Conservation (phyloP, 2,113 vertebrate species). For the Pelecanus crispus region DNA sequence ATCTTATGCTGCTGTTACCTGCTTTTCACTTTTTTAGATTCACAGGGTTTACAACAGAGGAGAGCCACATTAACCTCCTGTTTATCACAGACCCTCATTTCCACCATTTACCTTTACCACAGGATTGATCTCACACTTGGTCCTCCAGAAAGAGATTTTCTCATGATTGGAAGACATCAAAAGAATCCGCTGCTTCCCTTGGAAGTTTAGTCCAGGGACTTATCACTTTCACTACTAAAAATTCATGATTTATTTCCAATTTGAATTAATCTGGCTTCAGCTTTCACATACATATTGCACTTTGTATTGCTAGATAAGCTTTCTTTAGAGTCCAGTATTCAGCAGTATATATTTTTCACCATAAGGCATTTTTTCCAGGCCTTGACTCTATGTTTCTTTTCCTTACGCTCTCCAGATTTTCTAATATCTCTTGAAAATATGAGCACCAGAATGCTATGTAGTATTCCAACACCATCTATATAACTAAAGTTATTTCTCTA, state of each 20-base stretch:
- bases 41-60: background rate
- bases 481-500: background rate
- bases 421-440: background rate
- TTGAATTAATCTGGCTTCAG: background rate
- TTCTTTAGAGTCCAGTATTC: background rate
- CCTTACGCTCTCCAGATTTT: background rate
- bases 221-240: background rate
- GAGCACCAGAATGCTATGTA: background rate
- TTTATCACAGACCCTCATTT: background rate
- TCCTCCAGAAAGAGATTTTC: background rate
- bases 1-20: background rate
- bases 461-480: background rate
- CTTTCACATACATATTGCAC: background rate
- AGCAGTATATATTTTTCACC: background rate
- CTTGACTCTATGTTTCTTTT: background rate
- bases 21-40: background rate
- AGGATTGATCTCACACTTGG: accelerated
- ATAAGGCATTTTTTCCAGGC: background rate
- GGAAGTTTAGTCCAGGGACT: background rate
- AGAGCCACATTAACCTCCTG: background rate
- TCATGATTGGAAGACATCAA: background rate
- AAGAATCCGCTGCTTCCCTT: background rate
- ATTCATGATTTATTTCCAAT: background rate
- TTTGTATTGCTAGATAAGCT: background rate
- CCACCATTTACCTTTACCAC: background rate